Percentiles rank a stretch among this genome's conserved stretches.
These are phyloP conservation scores for Fratercula arctica DNA, from an alignment of 2,797 vertebrate genomes.

Conservation along the genomic window DNA sequence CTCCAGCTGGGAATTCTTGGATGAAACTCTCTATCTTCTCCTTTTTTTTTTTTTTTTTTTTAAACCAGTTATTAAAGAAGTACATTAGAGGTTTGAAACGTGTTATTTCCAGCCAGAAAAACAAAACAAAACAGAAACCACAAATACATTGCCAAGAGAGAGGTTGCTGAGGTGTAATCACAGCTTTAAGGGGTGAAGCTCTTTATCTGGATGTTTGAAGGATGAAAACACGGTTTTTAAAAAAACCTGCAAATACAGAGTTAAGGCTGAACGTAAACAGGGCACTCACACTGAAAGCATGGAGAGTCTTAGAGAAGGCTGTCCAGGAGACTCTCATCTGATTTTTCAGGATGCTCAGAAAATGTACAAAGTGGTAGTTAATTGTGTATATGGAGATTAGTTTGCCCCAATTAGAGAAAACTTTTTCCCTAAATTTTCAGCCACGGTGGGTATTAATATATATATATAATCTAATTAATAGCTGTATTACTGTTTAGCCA, in stretches of 20 bases:
- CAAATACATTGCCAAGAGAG: not conserved
- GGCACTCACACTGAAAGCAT: not conserved
- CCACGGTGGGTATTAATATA: rapidly evolving
- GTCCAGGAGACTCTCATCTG: not conserved
- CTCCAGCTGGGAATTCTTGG: conserved; percentile 61
- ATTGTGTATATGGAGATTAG: not conserved
- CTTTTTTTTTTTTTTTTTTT: not conserved
- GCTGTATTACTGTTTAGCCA: not conserved
- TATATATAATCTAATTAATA: not conserved
- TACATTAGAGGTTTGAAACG: conserved; percentile 20
- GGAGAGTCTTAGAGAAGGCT: not conserved
- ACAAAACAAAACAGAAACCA: conserved; percentile 44
- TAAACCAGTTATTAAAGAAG: conserved; percentile 45
- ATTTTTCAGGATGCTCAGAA: not conserved
- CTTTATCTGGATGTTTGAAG: conserved; percentile 12
- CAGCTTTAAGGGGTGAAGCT: conserved; percentile 26
- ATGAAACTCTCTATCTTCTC: conserved; percentile 35
- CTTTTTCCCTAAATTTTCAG: not conserved
- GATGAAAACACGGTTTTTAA: conserved; percentile 16
- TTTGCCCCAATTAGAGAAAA: not conserved
- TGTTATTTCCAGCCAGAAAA: conserved; percentile 45
- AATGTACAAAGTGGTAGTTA: not conserved
- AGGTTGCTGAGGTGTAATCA: conserved; percentile 35
- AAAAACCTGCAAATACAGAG: not conserved
- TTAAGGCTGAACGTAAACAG: conserved; percentile 22